A percentile compares a stretch with the other conserved stretches of the same genome.
Conservation (phyloP, 2,888 invertebrate genomes). For the Pediacus dermestoides region DNA sequence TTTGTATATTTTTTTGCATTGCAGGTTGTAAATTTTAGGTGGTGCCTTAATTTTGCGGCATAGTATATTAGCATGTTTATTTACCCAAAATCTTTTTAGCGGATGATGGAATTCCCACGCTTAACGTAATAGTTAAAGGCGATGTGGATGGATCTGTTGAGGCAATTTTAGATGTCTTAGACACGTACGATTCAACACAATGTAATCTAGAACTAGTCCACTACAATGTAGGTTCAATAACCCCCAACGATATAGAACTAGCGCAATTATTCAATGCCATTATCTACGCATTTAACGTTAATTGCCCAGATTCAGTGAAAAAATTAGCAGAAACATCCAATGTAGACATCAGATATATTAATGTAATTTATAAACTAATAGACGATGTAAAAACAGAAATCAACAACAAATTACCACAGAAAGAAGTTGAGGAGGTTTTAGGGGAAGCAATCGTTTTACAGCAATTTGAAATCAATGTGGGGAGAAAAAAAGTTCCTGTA, state of each 20-base stretch:
- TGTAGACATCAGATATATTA: conserved; percentile 66
- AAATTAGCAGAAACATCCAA: conserved; percentile 53
- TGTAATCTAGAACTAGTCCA: conserved; percentile 83
- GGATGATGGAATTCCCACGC: conserved; percentile 41
- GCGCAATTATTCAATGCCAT: conserved; percentile 73
- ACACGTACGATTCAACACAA: conserved; percentile 74
- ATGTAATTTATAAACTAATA: conserved; percentile 90
- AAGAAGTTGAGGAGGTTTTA: conserved; percentile 70
- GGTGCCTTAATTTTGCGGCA: no score
- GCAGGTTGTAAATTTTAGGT: no score
- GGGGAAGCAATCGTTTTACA: conserved; percentile 85
- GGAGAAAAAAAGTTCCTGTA: conserved; percentile 75
- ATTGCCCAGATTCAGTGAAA: conserved; percentile 51
- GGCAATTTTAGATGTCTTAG: conserved; percentile 86
- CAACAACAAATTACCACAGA: conserved; percentile 63
- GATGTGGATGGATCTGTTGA: conserved; percentile 97
- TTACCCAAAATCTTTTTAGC: no score
- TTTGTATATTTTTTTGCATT: no score
- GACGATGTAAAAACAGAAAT: conserved; percentile 84
- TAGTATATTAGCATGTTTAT: no score
- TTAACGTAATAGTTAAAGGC: conserved; percentile 58
- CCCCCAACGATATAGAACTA: conserved; percentile 78
- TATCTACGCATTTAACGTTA: conserved; percentile 87
- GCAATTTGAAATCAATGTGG: conserved; percentile 76
- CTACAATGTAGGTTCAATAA: conserved; percentile 85